Evolutionary conservation across 2,888 invertebrate species (phyloP).

Genomic region (Volucella inflata): DNA sequence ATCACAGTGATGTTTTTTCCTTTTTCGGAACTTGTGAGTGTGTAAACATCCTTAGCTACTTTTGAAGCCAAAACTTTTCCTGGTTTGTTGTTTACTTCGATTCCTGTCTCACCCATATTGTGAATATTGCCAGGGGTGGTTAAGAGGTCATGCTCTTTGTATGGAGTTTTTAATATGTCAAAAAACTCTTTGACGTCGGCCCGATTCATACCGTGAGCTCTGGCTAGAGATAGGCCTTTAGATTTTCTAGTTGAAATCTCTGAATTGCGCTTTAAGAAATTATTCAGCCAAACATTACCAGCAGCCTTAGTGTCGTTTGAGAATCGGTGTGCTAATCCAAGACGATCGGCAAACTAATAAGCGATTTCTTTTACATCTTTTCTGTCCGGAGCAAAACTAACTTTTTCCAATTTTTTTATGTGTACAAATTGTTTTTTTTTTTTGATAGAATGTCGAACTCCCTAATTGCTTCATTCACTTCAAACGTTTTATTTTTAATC

Average conservation of each 20-base stretch:
- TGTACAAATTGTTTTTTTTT: conserved; percentile 20
- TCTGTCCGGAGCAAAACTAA: conserved; percentile 13
- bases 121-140: conserved; percentile 75
- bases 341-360: conserved; percentile 24
- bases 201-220: conserved; percentile 14
- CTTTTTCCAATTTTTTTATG: conserved; percentile 17
- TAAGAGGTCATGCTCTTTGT: conserved; percentile 62
- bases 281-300: conserved; percentile 20
- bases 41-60: conserved; percentile 76
- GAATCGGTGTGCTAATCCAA: conserved; percentile 10
- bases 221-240: conserved; percentile 15
- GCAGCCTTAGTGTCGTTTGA: background rate
- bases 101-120: conserved; percentile 76
- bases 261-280: conserved; percentile 18
- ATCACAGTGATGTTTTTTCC: conserved; percentile 79
- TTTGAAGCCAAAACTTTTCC: conserved; percentile 76
- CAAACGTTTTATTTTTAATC: conserved; percentile 1
- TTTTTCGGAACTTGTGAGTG: conserved; percentile 77
- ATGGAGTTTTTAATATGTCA: conserved; percentile 17
- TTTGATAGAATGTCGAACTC: background rate
- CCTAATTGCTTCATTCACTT: conserved; percentile 18
- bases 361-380: conserved; percentile 22
- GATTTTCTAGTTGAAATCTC: conserved; percentile 16
- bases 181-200: conserved; percentile 34
- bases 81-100: conserved; percentile 72